Conservation (phyloP, 2,888 invertebrate genomes). For the Autographa gamma region DNA sequence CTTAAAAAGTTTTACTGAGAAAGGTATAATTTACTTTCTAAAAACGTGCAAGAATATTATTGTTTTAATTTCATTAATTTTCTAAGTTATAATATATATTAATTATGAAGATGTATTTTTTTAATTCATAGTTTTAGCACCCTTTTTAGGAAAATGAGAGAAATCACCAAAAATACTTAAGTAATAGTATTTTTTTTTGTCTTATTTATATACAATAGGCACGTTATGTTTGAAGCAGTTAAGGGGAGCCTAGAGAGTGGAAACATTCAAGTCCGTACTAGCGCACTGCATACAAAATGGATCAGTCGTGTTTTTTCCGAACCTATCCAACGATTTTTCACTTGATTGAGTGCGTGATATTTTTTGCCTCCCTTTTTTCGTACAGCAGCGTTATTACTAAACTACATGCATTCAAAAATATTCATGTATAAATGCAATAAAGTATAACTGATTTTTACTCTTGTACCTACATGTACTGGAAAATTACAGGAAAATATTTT, state of each 20-base stretch:
- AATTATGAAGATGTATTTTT: no score
- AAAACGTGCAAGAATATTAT: no score
- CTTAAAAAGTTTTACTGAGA: no score
- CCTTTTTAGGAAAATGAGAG: no score
- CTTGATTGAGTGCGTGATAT: conserved; percentile 54
- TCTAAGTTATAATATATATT: no score
- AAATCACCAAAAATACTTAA: no score
- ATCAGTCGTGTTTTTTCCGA: conserved; percentile 43
- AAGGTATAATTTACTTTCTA: no score
- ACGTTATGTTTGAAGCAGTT: neutral
- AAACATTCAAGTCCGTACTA: conserved; percentile 37
- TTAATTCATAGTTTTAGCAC: no score
- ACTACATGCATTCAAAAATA: conserved; percentile 27
- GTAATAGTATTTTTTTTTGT: no score
- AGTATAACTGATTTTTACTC: neutral
- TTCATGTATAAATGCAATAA: conserved; percentile 9
- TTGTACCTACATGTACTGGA: neutral
- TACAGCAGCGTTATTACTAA: conserved; percentile 41
- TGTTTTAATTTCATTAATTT: no score
- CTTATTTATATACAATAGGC: no score
- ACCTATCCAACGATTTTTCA: conserved; percentile 47
- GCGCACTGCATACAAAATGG: conserved; percentile 38
- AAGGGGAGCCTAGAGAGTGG: conserved; percentile 26
- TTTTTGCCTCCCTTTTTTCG: conserved; percentile 47
- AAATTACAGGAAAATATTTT: conserved; percentile 12